A percentile compares a stretch with the other conserved stretches of the same genome.
phyloP scores from a whole-genome alignment of 2,113 vertebrate genomes.

The Malaclemys terrapin region DNA sequence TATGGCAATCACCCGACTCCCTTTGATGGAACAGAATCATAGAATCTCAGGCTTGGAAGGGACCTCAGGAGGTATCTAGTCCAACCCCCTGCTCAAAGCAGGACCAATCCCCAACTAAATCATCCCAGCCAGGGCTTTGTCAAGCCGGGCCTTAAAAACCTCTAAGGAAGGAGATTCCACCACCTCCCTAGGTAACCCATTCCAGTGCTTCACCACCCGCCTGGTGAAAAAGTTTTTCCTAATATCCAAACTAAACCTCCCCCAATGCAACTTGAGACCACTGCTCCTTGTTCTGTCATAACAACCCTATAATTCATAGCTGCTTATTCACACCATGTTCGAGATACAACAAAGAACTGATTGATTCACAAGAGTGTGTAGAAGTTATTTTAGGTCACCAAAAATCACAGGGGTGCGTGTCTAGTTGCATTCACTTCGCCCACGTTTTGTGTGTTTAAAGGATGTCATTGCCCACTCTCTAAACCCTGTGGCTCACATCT shows the following conservation, averaged over 20 bases:
- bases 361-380: not conserved
- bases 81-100: too few relatives aligned
- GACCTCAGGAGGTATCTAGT: too few relatives aligned
- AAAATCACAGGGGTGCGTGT: not conserved
- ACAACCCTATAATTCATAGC: rapidly evolving
- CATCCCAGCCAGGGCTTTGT: too few relatives aligned
- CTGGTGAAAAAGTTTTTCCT: too few relatives aligned
- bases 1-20: not conserved
- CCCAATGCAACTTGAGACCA: too few relatives aligned
- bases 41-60: too few relatives aligned
- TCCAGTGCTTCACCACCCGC: too few relatives aligned
- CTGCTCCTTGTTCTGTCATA: not conserved
- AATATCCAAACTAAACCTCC: too few relatives aligned
- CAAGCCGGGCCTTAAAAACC: too few relatives aligned
- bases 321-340: rapidly evolving
- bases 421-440: not conserved
- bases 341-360: rapidly evolving
- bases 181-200: too few relatives aligned
- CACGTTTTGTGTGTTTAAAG: rapidly evolving
- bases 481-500: not conserved
- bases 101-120: too few relatives aligned
- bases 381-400: not conserved
- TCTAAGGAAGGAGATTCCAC: too few relatives aligned
- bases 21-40: not conserved
- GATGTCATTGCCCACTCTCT: not conserved